Evolutionary conservation across 2,113 vertebrate genomes (phyloP).

Genomic region (Eulemur rufifrons): DNA sequence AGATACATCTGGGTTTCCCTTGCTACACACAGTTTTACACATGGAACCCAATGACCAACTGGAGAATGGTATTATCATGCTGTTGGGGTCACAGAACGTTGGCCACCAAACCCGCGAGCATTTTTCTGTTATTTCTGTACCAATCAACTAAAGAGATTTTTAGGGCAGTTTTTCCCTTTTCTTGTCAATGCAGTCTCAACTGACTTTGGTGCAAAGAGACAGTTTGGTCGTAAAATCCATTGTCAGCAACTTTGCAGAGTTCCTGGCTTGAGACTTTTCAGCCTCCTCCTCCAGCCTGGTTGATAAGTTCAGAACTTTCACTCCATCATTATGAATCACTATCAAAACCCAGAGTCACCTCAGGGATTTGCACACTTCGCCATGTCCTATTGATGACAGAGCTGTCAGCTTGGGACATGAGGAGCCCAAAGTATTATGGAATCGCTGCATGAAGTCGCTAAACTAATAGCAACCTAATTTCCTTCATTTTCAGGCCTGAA

Average conservation of each 20-base stretch:
- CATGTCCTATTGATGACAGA: not conserved
- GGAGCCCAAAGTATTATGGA: not conserved
- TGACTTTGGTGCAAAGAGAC: constrained; percentile 14
- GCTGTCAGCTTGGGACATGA: not conserved
- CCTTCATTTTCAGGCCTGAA: not conserved
- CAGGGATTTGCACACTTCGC: not conserved
- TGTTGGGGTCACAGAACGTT: not conserved
- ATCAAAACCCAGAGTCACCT: not conserved
- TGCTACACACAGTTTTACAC: not conserved
- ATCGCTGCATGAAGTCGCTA: not conserved
- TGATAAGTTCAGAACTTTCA: not conserved
- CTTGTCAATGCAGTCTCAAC: not conserved
- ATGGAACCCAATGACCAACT: not conserved
- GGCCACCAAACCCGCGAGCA: not conserved
- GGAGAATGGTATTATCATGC: not conserved
- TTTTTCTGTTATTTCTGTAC: not conserved
- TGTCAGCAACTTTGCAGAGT: not conserved
- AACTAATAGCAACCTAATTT: not conserved
- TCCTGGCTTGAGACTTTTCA: constrained; percentile 27
- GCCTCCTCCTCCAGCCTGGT: not conserved
- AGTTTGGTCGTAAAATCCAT: not conserved
- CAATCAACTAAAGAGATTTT: not conserved
- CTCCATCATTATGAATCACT: constrained; percentile 8
- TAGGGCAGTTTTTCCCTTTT: not conserved
- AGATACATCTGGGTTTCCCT: not conserved